These are phyloP conservation scores for Oxytorus armatus DNA, from an alignment of 2,888 invertebrate species.

Conservation along the genomic window DNA sequence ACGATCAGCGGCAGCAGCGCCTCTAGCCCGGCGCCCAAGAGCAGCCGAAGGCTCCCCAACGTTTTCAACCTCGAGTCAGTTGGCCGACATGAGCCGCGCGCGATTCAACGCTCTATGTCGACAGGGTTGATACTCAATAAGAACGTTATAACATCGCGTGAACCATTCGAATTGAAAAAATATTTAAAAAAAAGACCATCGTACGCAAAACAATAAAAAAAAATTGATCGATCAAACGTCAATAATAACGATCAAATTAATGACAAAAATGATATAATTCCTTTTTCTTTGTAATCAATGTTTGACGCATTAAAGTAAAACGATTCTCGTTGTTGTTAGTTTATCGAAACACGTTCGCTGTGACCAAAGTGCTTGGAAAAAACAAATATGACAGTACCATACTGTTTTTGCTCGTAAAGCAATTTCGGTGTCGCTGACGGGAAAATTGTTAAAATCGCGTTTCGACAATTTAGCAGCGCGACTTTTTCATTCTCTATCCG, in stretches of 20 bases:
- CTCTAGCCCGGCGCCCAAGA: slow-evolving; percentile 76
- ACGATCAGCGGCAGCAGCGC: slow-evolving; percentile 59
- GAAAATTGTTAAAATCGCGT: not conserved
- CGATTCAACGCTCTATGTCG: slow-evolving; percentile 68
- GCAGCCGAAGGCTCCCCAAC: slow-evolving; percentile 74
- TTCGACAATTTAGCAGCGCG: not conserved
- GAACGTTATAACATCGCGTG: not conserved
- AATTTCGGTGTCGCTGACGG: too few relatives aligned
- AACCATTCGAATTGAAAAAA: too few relatives aligned
- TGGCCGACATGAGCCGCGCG: slow-evolving; percentile 82
- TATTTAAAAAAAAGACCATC: slow-evolving; percentile 16
- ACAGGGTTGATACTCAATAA: slow-evolving; percentile 23
- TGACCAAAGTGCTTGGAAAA: not conserved
- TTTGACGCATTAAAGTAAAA: not conserved
- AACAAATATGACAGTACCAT: not conserved
- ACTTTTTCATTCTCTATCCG: not conserved
- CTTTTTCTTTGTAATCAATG: not conserved
- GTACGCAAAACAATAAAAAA: not conserved
- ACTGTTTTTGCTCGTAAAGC: not conserved
- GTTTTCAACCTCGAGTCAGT: slow-evolving; percentile 76
- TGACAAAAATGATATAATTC: not conserved
- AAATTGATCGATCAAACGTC: not conserved
- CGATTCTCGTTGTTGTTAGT: too few relatives aligned
- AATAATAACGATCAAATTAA: not conserved
- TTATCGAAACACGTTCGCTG: too few relatives aligned